These are phyloP conservation scores for Lepidurus apus DNA, from an alignment of 1,140 invertebrate genomes.

Conservation along the genomic window DNA sequence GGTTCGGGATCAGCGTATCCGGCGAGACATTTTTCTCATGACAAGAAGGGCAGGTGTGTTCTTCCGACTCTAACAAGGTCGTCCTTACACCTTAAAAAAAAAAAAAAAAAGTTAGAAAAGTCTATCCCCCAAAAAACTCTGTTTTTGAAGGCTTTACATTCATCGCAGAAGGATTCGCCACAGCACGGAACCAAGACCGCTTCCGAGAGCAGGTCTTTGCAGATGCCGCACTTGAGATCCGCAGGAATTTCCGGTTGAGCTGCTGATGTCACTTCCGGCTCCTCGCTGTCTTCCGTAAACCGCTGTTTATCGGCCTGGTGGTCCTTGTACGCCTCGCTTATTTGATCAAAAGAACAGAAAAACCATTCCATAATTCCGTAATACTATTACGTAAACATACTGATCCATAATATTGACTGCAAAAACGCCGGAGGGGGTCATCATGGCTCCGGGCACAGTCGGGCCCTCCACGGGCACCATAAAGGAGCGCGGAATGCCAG, in stretches of 20 bases:
- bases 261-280: constrained; percentile 40
- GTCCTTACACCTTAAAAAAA: constrained; percentile 69
- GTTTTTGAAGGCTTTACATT: constrained; percentile 58
- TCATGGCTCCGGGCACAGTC: constrained; percentile 81
- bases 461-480: constrained; percentile 88
- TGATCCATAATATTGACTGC: constrained; percentile 86
- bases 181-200: constrained; percentile 96
- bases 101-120: constrained; percentile 33
- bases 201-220: constrained; percentile 87
- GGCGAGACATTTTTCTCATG: constrained; percentile 86
- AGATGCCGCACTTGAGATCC: constrained; percentile 84
- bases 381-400: constrained; percentile 54
- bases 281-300: constrained; percentile 44
- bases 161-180: constrained; percentile 96
- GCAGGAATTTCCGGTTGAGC: constrained; percentile 73
- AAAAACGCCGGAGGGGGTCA: constrained; percentile 85
- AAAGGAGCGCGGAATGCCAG: constrained; percentile 95
- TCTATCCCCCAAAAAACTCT: neutral
- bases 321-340: constrained; percentile 69
- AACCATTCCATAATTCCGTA: neutral
- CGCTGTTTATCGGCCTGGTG: constrained; percentile 62
- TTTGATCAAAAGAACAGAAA: constrained; percentile 40
- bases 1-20: constrained; percentile 85
- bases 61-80: constrained; percentile 81
- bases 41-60: constrained; percentile 90